A percentile compares a stretch with the other conserved stretches of the same genome.
Conservation (phyloP, 2,888 invertebrate genomes). For the Imbricaverruca yamaguchii region DNA sequence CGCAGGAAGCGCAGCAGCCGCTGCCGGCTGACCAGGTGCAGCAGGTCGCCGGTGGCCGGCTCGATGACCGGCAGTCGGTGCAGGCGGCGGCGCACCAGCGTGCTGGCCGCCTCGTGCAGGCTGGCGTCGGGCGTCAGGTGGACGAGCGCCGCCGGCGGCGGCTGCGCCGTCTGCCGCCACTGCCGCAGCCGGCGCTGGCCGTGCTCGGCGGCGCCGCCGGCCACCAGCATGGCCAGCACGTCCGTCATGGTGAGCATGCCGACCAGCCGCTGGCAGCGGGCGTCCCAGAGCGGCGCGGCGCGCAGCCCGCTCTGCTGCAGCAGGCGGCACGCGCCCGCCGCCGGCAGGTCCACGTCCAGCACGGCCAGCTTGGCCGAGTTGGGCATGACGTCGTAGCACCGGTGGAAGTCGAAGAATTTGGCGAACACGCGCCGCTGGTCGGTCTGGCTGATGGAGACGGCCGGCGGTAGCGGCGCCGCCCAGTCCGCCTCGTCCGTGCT, state of each 20-base stretch:
- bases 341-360: neutral
- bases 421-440: constrained; percentile 16
- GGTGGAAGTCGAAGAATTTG: constrained; percentile 12
- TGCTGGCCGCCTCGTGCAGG: neutral
- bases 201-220: neutral
- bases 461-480: neutral
- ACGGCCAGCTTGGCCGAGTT: constrained; percentile 5
- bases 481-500: neutral
- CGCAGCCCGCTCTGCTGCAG: neutral
- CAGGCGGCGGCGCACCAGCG: neutral
- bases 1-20: constrained; percentile 20
- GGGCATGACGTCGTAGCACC: constrained; percentile 18
- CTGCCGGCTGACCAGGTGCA: constrained; percentile 12
- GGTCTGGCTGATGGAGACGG: neutral
- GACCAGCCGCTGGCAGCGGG: neutral
- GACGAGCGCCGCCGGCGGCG: neutral
- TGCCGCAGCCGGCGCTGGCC: neutral
- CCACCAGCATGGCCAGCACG: constrained; percentile 1
- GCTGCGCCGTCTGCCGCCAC: neutral
- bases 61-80: neutral
- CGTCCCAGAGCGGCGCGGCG: constrained; percentile 6
- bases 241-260: constrained; percentile 12
- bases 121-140: neutral
- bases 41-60: constrained; percentile 1
- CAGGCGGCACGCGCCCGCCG: neutral